Conservation (phyloP, 2,888 invertebrate species). For the Drosophila suboccidentalis region DNA sequence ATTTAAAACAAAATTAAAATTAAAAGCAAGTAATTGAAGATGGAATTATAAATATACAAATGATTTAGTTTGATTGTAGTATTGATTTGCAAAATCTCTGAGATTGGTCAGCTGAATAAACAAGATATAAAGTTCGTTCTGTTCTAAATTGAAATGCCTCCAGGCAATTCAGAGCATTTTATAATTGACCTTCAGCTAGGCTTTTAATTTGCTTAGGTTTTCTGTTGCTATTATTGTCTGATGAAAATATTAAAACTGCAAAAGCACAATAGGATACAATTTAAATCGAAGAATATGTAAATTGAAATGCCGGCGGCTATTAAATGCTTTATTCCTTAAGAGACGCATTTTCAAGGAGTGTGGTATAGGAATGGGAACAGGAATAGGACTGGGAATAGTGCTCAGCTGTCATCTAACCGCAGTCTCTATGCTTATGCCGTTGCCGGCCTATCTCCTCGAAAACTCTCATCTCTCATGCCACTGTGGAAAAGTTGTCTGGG, state of each 20-base stretch:
- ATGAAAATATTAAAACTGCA: constrained; percentile 42
- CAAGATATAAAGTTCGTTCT: constrained; percentile 9
- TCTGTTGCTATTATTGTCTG: constrained; percentile 12
- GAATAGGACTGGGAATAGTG: constrained; percentile 19
- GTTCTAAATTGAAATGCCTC: constrained; percentile 33
- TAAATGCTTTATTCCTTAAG: constrained; percentile 41
- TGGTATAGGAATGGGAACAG: constrained; percentile 11
- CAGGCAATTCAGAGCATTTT: constrained; percentile 35
- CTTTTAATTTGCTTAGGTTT: constrained; percentile 40
- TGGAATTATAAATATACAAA: constrained; percentile 3
- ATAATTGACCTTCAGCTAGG: constrained; percentile 49
- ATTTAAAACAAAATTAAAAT: neutral
- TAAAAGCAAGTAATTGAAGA: constrained; percentile 1
- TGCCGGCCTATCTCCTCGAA: constrained; percentile 20
- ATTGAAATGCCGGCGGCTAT: constrained; percentile 65
- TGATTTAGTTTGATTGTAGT: neutral
- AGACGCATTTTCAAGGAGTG: constrained; percentile 9
- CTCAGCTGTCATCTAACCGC: constrained; percentile 65
- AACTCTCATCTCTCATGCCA: constrained; percentile 20
- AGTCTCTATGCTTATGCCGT: constrained; percentile 22
- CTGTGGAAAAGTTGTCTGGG: constrained; percentile 14
- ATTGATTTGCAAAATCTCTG: constrained; percentile 37
- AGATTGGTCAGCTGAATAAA: constrained; percentile 45
- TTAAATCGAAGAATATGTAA: constrained; percentile 65
- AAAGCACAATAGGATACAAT: constrained; percentile 29